Base-by-base conservation (phyloP, 2,797 vertebrate genomes). In the Fistularia tabacaria region DNA sequence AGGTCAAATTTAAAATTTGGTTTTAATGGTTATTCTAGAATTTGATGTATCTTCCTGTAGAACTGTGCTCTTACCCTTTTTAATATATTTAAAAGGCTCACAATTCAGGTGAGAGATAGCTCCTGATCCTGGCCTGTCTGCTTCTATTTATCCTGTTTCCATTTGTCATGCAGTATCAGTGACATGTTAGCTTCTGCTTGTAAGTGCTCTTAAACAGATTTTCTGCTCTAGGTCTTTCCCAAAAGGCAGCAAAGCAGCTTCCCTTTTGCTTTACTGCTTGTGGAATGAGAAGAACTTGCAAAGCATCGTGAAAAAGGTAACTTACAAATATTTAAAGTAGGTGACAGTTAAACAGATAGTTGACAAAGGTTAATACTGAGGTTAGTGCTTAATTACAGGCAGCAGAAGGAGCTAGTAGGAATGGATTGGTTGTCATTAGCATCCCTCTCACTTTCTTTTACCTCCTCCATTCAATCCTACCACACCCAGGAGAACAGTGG, bases 211-310 rank as follows among this genome's bases (percentile, higher is more conserved):
- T 7, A 25, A 25, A 2, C 25, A 25, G 15, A 7, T 14, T 9
- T 40, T 66, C 4, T 62, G 25, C 55, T 7, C 6, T 11, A 90
- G 88, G 0, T 1, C 43, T 11, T 62, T 73, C 0, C 41, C 71
- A 0, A 78, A 80, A 72, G 60, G 46, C 42, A 78, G 52, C 13
- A 81, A 38, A 45, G 80, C 77, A 49, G 86, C 87, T 1, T 76
- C 68, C 3, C 3, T 77, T 58, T 64, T 90, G 50, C 85, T 90
- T 38, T 73, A 81, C 73, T 81, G 9, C 65, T 12, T 90, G 12
- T 88, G 89, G 89, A 76, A 72, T 0, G 75, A 88, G 0, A 88
- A 85, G 66, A 69, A 59, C 51, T 60, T 87, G 7, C 81, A 85
- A 57, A 64, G 41, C 10, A n/a, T 5, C 49, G 8, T 77, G 25